Evolutionary conservation across 2,797 vertebrate species (phyloP), one percentile per base, ranked within the genome.

Genomic region (Caiman crocodilus): DNA sequence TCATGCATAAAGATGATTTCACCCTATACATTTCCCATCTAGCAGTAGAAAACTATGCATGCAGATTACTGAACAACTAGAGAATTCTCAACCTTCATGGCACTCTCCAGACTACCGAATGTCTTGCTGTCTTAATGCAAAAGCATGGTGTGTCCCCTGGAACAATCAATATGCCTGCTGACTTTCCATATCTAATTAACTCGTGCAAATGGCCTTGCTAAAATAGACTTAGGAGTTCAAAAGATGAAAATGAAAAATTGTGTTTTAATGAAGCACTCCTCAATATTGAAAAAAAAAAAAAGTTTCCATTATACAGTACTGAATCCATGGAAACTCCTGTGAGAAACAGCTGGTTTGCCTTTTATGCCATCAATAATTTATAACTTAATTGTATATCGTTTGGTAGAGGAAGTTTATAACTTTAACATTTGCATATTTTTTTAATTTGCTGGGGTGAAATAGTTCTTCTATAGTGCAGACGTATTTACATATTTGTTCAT

Each of bases 311-410:
- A 95, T 69, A 92, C 0, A 5, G 25, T 50, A 61, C 11, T 93
- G 94, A 91, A 97, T 88, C 69, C 67, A 92, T 89, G 92, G 90
- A 95, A 95, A 93, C 89, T 95, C 89, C 67, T 87, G 80, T 86
- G 94, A 90, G 90, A 86, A 10, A 86, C 0, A 14, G 93, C 89
- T 92, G 86, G 60, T 96, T 92, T 89, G 92, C 86, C 89, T 96
- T 94, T 93, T 91, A 91, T 71, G 86, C 78, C 78, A 94, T 96
- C 90, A 95, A 96, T 96, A 96, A 97, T 96, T 94, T 94, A 97
- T 94, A 94, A 87, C 81, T 93, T 95, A 95, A 96, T 94, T 93
- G 89, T 94, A 84, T 89, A 79, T 92, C 95, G 91, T 96, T 96
- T 94, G 94, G 89, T 90, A 94, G 88, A 95, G 90, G 93, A 87